These are phyloP conservation scores for Apodemia zela DNA, from an alignment of 2,888 invertebrate genomes.

Conservation along the genomic window DNA sequence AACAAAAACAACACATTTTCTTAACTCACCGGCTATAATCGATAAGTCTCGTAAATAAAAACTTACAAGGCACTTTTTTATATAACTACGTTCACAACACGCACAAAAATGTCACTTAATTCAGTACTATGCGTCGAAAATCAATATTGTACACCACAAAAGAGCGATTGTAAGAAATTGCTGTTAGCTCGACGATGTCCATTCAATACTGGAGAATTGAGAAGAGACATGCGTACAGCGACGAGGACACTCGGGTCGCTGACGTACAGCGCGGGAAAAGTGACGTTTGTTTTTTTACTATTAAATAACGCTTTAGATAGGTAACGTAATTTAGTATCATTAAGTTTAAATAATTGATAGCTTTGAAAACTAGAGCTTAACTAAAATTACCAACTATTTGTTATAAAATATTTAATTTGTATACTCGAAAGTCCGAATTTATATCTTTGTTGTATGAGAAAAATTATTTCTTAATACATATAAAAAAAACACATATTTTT, in stretches of 20 bases:
- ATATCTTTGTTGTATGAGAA: too few relatives aligned
- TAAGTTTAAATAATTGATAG: background rate
- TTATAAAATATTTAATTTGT: too few relatives aligned
- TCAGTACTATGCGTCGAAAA: conserved; percentile 46
- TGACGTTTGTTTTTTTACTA: conserved; percentile 58
- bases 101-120: conserved; percentile 13
- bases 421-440: background rate
- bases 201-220: conserved; percentile 59
- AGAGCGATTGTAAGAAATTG: conserved; percentile 45
- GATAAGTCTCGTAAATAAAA: conserved; percentile 32
- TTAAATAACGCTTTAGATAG: conserved; percentile 22
- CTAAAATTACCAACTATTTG: background rate
- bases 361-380: background rate
- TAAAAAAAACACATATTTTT: too few relatives aligned
- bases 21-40: conserved; percentile 5
- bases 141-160: conserved; percentile 60
- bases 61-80: conserved; percentile 52
- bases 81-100: conserved; percentile 7
- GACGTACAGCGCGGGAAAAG: conserved; percentile 62
- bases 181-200: conserved; percentile 41
- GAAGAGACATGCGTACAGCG: conserved; percentile 63
- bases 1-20: conserved; percentile 3
- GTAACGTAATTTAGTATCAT: background rate
- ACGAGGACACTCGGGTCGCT: conserved; percentile 29
- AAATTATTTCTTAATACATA: too few relatives aligned